Evolutionary conservation across 2,113 vertebrate genomes (phyloP).

Genomic region (Danionella cerebrum): DNA sequence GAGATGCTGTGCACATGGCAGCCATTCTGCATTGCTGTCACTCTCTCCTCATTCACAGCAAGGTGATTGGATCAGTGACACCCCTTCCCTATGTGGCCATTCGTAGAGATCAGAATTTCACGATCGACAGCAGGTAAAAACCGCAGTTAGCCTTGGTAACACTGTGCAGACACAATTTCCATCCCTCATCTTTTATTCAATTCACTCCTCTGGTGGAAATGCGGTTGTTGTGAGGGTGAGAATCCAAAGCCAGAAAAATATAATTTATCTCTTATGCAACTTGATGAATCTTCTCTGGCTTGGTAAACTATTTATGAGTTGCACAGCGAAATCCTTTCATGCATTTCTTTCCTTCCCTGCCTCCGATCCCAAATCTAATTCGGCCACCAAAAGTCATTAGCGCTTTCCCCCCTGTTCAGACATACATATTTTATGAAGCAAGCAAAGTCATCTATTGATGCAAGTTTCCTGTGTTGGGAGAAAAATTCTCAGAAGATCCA

Average conservation of each 20-base stretch:
- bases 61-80: constrained; percentile 33
- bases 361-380: constrained; percentile 68
- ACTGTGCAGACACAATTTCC: constrained; percentile 35
- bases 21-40: constrained; percentile 46
- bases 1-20: constrained; percentile 24
- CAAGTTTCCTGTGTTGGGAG: constrained; percentile 54
- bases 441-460: constrained; percentile 55
- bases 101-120: constrained; percentile 39
- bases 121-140: constrained; percentile 46
- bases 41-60: constrained; percentile 29
- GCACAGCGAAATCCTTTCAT: constrained; percentile 67
- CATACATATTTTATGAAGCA: constrained; percentile 67
- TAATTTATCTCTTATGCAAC: constrained; percentile 67
- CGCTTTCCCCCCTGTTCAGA: constrained; percentile 59
- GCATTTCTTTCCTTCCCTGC: constrained; percentile 58
- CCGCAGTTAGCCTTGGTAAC: constrained; percentile 47
- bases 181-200: constrained; percentile 51
- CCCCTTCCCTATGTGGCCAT: constrained; percentile 17
- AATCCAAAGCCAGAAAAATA: constrained; percentile 46
- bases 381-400: constrained; percentile 56
- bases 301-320: constrained; percentile 77
- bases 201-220: constrained; percentile 44
- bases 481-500: constrained; percentile 20
- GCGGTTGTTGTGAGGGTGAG: constrained; percentile 36
- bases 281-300: constrained; percentile 74